Evolutionary conservation across 2,888 invertebrate species (phyloP), one percentile per base, ranked within the genome.

Genomic region (Dolichomitus sp.): DNA sequence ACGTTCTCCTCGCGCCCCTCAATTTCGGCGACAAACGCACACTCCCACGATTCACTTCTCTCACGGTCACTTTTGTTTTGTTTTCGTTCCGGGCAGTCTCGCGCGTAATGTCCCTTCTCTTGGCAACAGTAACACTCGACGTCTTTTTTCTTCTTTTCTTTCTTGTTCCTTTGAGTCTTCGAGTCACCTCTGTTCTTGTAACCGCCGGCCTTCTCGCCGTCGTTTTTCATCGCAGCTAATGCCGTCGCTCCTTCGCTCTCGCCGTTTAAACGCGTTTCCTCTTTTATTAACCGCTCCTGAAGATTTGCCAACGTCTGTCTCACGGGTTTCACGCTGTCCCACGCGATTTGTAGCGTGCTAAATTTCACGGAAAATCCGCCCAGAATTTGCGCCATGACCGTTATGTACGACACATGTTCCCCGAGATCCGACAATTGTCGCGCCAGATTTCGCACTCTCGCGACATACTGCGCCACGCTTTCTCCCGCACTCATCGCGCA

Each of bases 231-330:
- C 19, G 48, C 72, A 1, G 48, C 48, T 5, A 72, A 72, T 19
- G 72, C 72, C 9, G 14, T n/a, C n/a, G 59, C 42, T 4, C 40
- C 54, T 12, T 70, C 72, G 1, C 19, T 19, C 0, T 48, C 48
- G 1, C 2, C 5, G 2, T 27, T n/a, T 12, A 79, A 23, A 14
- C 83, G 12, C 0, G 30, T 33, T 30, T 87, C 85, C 74, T 88
- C 87, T 59, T 61, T 72, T 0, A 85, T 76, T 0, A 85, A 66
- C n/a, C 85, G 50, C 65, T 87, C 87, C n/a, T 78, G 69, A 2
- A 86, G 70, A 33, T 79, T 77, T 5, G 82, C 75, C 2, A 86
- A 2, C 0, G 86, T 87, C 57, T 87, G 86, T 11, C 79, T 23
- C 0, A 12, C 73, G 1, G 80, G 30, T 9, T 80, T 81, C 1